Evolutionary conservation across 2,113 vertebrate species (phyloP).

Genomic region (Pteruthius melanotis): DNA sequence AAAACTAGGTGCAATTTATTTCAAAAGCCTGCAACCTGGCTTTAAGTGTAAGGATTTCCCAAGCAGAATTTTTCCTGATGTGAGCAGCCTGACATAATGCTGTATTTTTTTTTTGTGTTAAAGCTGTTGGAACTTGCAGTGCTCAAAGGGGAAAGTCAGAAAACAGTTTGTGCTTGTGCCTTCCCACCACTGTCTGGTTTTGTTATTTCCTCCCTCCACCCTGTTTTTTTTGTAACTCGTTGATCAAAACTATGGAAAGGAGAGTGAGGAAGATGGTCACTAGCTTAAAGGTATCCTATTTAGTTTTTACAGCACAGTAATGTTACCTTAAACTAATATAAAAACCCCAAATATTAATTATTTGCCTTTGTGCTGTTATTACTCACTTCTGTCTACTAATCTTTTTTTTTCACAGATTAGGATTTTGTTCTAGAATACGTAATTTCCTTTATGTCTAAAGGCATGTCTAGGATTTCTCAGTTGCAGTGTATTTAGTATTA

Average conservation of each 20-base stretch:
- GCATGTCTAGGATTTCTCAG: background rate
- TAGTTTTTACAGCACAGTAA: background rate
- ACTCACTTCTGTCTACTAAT: background rate
- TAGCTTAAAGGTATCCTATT: background rate
- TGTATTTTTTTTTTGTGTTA: background rate
- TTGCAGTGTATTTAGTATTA: background rate
- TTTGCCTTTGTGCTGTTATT: background rate
- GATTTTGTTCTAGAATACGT: background rate
- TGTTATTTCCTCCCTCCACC: background rate
- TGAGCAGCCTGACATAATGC: background rate
- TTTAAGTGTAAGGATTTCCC: background rate
- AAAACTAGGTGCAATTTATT: background rate
- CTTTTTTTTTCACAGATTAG: fast-evolving
- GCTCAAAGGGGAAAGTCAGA: background rate
- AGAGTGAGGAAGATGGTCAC: background rate
- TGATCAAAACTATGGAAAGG: background rate
- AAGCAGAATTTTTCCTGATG: background rate
- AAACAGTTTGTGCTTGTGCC: background rate
- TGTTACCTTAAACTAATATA: background rate
- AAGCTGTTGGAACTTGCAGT: background rate
- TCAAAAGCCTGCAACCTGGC: background rate
- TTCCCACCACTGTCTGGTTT: background rate
- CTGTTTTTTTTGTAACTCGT: background rate
- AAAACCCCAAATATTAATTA: background rate
- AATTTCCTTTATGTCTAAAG: background rate